Base-by-base conservation (phyloP, 1,140 invertebrate genomes). In the Meloidogyne exigua region DNA sequence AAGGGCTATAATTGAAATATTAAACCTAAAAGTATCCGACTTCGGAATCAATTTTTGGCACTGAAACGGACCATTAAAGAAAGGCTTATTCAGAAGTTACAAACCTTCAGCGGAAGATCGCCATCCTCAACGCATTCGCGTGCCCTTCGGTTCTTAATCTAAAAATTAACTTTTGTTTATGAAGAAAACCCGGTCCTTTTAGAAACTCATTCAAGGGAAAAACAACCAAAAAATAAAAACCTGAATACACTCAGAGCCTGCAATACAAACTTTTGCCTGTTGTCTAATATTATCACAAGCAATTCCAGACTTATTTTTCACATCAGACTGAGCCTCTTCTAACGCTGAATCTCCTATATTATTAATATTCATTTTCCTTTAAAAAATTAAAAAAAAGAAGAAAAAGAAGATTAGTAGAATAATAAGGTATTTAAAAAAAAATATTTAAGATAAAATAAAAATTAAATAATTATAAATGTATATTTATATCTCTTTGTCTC, bases 271-370 rank as follows among this genome's bases (percentile, higher is more conserved):
- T 28, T 73, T 73, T 23, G 65, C 23, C 23, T 26, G 21, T 64
- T 73, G 49, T 23, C 71, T 57, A 42, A 73, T 26, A 62, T 25
- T 28, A n/a, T 73, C 71, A 32, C 71, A 73, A 18, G 71, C 57
- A 32, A 64, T 13, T 23, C 71, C 71, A 11, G 71, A 64, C 23
- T 65, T 42, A 28, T 1, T n/a, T 5, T 57, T 18, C 0, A 1
- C 42, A 15, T 12, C 42, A 44, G 42, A 1, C 21, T 57, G 49
- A 7, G 49, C 49, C n/a, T 57, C 49, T 57, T 57, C 49, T n/a
- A 57, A 21, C 7, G 49, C 2, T 57, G 13, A 18, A 57, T 57
- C 49, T 57, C 49, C 49, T 57, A 57, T 57, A 9, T 5, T n/a
- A 57, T 57, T 57, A 18, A 18, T 49, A n/a, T n/a, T 57, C 49